A percentile compares a stretch with the other conserved stretches of the same genome.
phyloP scores from a whole-genome alignment of 2,113 vertebrate genomes.

The Pluvialis apricaria region DNA sequence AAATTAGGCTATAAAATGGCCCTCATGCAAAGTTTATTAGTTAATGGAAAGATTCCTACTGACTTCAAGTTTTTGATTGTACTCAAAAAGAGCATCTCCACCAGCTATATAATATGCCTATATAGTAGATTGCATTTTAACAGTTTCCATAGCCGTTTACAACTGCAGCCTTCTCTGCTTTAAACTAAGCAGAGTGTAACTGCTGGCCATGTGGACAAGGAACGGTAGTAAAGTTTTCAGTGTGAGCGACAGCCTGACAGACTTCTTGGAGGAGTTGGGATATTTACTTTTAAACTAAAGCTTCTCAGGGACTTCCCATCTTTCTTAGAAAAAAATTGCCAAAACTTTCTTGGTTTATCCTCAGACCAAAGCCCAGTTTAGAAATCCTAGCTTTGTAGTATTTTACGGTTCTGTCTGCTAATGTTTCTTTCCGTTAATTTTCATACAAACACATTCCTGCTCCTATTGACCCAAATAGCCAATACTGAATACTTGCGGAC shows the following conservation, averaged over 20 bases:
- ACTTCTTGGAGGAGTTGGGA: not conserved
- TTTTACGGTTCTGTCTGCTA: not conserved
- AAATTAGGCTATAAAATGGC: not conserved
- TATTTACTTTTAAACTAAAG: not conserved
- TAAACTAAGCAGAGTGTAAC: not conserved
- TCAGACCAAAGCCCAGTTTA: not conserved
- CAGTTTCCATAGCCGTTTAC: not conserved
- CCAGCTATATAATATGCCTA: not conserved
- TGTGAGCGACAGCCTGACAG: not conserved
- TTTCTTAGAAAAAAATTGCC: not conserved
- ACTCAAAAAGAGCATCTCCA: not conserved
- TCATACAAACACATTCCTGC: not conserved
- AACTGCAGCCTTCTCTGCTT: not conserved
- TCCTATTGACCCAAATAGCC: not conserved
- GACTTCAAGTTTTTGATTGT: not conserved
- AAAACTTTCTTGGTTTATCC: not conserved
- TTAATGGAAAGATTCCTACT: not conserved
- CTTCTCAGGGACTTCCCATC: not conserved
- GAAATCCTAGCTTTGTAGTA: not conserved
- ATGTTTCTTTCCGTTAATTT: not conserved
- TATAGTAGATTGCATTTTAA: not conserved
- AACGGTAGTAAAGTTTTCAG: not conserved
- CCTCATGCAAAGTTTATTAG: not conserved
- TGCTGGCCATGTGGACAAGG: not conserved
- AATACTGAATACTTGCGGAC: not conserved